Evolutionary conservation across 2,888 invertebrate genomes (phyloP), one percentile per base, ranked within the genome.

Genomic region (Acleris cristana): DNA sequence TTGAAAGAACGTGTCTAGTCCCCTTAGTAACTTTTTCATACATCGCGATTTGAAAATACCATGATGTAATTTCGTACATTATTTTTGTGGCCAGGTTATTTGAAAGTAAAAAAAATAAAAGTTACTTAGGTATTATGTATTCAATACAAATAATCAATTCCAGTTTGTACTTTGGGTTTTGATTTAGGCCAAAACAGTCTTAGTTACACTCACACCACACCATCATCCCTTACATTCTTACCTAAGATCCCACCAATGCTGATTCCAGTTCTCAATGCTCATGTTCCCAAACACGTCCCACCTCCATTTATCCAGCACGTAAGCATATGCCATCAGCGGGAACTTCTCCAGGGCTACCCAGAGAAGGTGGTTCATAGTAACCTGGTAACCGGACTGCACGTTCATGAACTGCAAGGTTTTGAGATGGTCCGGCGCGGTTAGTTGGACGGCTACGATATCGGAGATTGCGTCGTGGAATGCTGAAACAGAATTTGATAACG

Each of bases 401-500:
- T 87, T 82, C 40, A 90, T 79, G 51, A 93, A 78, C 72, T 87
- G 87, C 73, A 94, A 80, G 70, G 84, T 88, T 68, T 86, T 79
- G 63, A 94, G 79, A 76, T 94, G 91, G 34, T 89, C 82, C 0
- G 94, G 94, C 16, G 92, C 90, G n/a, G 92, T 88, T 53, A 94
- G 85, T 53, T 95, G 95, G 19, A 95, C 80, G 7, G 95, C 94
- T 14, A 95, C 90, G 23, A 94, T 94, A 72, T 95, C 95, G 0
- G 95, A 95, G 60, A 95, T 88, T 34, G 95, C 95, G 79, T 95
- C 95, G 79, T 95, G 95, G 76, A 95, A 95, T 71, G 94, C 95
- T 93, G 82, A 16, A 76, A 80, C 68, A 63, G 30, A 57, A 14
- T 40, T 40, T 4, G 3, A 40, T 14, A 40, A 14, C 14, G 14